Conservation (phyloP, 1,140 invertebrate species). For the Idris sp. region DNA sequence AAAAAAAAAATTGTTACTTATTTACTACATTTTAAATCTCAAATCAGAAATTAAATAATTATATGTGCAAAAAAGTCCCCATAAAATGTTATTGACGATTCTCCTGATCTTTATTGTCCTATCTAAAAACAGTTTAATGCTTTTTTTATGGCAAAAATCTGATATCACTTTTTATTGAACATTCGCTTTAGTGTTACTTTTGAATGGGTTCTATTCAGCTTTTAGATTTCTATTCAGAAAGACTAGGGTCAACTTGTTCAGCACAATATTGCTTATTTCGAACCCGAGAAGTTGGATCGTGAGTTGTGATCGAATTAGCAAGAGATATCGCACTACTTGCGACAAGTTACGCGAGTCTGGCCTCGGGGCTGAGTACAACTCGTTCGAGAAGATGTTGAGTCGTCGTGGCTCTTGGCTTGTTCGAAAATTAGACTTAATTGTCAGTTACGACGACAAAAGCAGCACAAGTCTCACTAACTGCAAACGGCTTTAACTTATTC, state of each 20-base stretch:
- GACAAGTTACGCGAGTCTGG: conserved; percentile 63
- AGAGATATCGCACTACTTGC: conserved; percentile 68
- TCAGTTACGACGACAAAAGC: conserved; percentile 43
- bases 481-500: too few species aligned
- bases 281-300: conserved; percentile 59
- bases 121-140: conserved; percentile 17
- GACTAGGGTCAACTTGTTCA: too few species aligned
- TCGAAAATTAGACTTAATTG: conserved; percentile 52
- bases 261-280: conserved; percentile 53
- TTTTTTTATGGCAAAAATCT: conserved; percentile 14
- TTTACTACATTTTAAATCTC: too few species aligned
- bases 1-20: too few species aligned
- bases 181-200: too few species aligned
- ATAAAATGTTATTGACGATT: conserved; percentile 10
- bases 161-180: too few species aligned
- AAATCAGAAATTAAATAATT: too few species aligned
- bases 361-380: conserved; percentile 31
- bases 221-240: too few species aligned
- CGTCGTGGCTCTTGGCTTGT: conserved; percentile 31
- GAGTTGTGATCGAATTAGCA: conserved; percentile 70
- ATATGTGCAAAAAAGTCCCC: too few species aligned
- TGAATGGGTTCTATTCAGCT: too few species aligned
- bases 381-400: conserved; percentile 47
- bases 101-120: conserved; percentile 16
- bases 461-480: too few species aligned